phyloP scores from a whole-genome alignment of 1,140 invertebrate genomes.

The Macrobrachium rosenbergii region DNA sequence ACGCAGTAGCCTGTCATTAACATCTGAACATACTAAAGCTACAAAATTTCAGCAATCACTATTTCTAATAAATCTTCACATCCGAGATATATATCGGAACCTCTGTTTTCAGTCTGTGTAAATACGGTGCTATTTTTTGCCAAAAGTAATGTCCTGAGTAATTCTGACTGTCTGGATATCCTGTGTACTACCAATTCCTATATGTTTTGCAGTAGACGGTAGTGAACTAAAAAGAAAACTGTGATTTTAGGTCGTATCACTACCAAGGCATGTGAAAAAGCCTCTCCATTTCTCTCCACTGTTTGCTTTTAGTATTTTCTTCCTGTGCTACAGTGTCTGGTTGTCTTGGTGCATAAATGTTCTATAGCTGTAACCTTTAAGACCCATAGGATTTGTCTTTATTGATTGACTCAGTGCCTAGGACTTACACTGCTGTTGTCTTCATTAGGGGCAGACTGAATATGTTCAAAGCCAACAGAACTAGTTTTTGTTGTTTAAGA shows the following conservation, averaged over 20 bases:
- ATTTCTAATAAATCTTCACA: neutral
- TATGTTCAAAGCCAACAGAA: constrained; percentile 20
- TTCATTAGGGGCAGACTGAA: constrained; percentile 12
- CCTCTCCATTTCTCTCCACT: neutral
- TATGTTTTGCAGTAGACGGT: neutral
- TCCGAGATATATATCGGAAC: neutral
- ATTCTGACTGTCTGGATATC: too few species aligned
- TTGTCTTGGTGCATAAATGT: constrained; percentile 2
- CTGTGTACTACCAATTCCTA: neutral
- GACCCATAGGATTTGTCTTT: constrained; percentile 6
- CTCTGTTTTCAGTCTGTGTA: constrained; percentile 10
- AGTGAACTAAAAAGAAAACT: neutral
- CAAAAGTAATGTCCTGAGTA: too few species aligned
- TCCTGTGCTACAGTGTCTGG: neutral
- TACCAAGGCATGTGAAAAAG: neutral
- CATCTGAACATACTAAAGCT: too few species aligned
- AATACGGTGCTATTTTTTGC: too few species aligned
- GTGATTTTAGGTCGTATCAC: constrained; percentile 18
- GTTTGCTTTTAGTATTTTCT: constrained; percentile 10
- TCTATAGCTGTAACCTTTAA: constrained; percentile 18
- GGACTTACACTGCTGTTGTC: constrained; percentile 6
- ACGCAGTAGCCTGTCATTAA: too few species aligned
- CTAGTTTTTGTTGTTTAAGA: constrained; percentile 6
- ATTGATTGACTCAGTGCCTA: constrained; percentile 16
- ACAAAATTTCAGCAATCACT: too few species aligned